Conservation (phyloP, 2,113 vertebrate species). For the Cacatua alba region DNA sequence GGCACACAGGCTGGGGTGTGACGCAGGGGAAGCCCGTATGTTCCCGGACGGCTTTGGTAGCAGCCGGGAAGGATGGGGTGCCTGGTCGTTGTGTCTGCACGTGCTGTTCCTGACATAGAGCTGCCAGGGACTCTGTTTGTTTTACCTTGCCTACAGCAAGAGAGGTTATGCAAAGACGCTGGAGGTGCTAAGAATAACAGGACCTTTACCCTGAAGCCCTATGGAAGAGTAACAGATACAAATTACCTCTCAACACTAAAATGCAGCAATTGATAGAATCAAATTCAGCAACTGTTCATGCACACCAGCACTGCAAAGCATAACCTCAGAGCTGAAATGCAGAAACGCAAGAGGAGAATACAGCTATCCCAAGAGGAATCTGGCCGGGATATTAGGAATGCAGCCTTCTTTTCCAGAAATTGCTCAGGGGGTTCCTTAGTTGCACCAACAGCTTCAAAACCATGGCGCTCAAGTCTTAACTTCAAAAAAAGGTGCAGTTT, state of each 20-base stretch:
- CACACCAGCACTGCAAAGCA: not conserved
- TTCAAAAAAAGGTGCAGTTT: not conserved
- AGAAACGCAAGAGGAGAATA: not conserved
- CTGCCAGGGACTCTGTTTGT: not conserved
- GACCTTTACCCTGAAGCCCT: not conserved
- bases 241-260: not conserved
- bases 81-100: not conserved
- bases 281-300: not conserved
- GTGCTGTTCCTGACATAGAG: not conserved
- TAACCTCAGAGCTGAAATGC: not conserved
- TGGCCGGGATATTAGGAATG: not conserved
- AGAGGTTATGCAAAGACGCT: not conserved
- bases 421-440: not conserved
- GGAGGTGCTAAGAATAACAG: not conserved
- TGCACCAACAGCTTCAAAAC: not conserved
- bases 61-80: not conserved
- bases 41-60: not conserved
- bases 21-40: constrained; percentile 14
- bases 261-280: not conserved
- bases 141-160: not conserved
- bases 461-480: not conserved
- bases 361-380: not conserved
- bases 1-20: rapidly evolving
- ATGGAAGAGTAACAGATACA: not conserved
- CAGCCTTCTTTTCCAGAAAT: not conserved